A percentile compares a stretch with the other conserved stretches of the same genome.
These are phyloP conservation scores for Peromyscus melanophrys DNA, from an alignment of 2,797 vertebrate species.

Conservation along the genomic window DNA sequence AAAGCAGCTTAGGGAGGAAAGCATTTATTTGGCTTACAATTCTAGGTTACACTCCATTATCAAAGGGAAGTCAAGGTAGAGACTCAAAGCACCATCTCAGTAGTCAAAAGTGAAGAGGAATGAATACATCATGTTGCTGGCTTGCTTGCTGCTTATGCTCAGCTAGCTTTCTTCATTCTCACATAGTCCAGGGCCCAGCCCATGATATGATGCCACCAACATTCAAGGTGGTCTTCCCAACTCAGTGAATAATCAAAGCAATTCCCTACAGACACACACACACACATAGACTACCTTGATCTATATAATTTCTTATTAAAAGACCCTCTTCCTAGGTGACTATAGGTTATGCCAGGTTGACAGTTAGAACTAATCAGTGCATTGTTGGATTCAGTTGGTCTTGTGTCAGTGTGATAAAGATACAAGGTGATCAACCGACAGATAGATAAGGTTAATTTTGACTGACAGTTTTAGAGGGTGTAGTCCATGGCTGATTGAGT, in stretches of 20 bases:
- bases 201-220: neutral
- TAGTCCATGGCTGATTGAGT: neutral
- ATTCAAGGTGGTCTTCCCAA: neutral
- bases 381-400: neutral
- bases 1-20: neutral
- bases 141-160: neutral
- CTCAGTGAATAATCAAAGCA: neutral
- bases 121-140: neutral
- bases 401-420: neutral
- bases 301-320: neutral
- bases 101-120: neutral
- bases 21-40: neutral
- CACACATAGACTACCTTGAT: neutral
- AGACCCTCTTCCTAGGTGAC: neutral
- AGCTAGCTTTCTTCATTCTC: neutral
- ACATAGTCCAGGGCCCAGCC: neutral
- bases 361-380: neutral
- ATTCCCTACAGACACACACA: neutral
- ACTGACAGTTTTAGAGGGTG: neutral
- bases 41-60: neutral
- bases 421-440: neutral
- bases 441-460: neutral
- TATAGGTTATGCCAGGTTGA: neutral
- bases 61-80: neutral
- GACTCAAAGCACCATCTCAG: neutral